phyloP scores from a whole-genome alignment of 2,113 vertebrate species.

The Solea senegalensis region DNA sequence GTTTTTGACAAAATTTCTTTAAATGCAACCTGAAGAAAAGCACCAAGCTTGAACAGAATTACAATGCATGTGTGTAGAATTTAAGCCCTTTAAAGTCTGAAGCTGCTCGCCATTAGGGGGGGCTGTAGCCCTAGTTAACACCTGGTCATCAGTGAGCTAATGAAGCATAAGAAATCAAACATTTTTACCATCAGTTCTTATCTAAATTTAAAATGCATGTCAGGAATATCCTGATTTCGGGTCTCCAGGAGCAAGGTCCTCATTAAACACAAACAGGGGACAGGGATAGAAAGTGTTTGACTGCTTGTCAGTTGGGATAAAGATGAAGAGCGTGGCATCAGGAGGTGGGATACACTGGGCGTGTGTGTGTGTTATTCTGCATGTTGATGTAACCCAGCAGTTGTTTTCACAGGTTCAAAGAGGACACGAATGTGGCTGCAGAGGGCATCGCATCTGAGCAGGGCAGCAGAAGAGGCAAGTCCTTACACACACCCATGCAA shows the following conservation, averaged over 20 bases:
- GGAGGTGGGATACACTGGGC: neutral
- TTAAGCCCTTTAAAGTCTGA: too few relatives aligned
- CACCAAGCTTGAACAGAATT: neutral
- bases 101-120: neutral
- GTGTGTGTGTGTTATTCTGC: constrained; percentile 1
- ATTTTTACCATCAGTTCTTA: neutral
- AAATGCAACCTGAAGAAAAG: neutral
- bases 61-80: too few relatives aligned
- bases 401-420: constrained; percentile 86
- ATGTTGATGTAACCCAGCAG: constrained; percentile 37
- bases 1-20: neutral
- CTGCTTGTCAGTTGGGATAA: neutral
- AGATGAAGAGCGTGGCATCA: neutral
- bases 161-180: too few relatives aligned
- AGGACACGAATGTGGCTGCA: constrained; percentile 66
- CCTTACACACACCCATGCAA: constrained; percentile 8
- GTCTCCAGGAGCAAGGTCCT: neutral
- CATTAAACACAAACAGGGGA: neutral
- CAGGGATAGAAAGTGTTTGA: neutral
- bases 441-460: constrained; percentile 69
- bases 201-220: neutral
- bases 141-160: too few relatives aligned
- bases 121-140: neutral
- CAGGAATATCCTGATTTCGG: too few relatives aligned
- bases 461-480: constrained; percentile 80